A percentile compares a stretch with the other conserved stretches of the same genome.
phyloP scores from a whole-genome alignment of 2,113 vertebrate species.

The Tenrec ecaudatus region DNA sequence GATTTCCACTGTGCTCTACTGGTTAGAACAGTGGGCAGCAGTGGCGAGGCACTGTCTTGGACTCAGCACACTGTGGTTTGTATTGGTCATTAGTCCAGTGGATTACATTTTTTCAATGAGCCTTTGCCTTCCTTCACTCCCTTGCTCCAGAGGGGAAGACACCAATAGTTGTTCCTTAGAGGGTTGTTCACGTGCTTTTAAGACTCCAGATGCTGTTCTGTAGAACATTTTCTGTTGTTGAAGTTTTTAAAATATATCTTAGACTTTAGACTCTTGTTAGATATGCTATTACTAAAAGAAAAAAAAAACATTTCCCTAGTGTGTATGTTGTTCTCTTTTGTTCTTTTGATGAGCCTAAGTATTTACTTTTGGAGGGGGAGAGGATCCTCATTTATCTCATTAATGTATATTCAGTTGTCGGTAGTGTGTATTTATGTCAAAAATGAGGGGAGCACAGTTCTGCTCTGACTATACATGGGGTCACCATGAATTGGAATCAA shows the following conservation, averaged over 20 bases:
- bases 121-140: background rate
- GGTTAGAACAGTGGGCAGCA: background rate
- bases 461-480: background rate
- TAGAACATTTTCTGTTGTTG: background rate
- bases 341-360: too few relatives aligned
- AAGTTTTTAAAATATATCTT: too few relatives aligned
- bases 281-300: too few relatives aligned
- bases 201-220: background rate
- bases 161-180: background rate
- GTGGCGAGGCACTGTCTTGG: background rate
- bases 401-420: too few relatives aligned
- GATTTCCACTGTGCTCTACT: background rate
- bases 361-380: too few relatives aligned
- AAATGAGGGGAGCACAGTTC: background rate
- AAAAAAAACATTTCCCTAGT: too few relatives aligned
- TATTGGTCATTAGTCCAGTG: background rate
- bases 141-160: background rate
- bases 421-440: too few relatives aligned
- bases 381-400: too few relatives aligned
- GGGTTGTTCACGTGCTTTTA: background rate
- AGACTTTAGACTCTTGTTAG: too few relatives aligned
- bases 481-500: background rate
- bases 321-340: too few relatives aligned
- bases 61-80: background rate
- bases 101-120: background rate